These are phyloP conservation scores for Bettongia penicillata DNA, from an alignment of 2,113 vertebrate species.

Conservation along the genomic window DNA sequence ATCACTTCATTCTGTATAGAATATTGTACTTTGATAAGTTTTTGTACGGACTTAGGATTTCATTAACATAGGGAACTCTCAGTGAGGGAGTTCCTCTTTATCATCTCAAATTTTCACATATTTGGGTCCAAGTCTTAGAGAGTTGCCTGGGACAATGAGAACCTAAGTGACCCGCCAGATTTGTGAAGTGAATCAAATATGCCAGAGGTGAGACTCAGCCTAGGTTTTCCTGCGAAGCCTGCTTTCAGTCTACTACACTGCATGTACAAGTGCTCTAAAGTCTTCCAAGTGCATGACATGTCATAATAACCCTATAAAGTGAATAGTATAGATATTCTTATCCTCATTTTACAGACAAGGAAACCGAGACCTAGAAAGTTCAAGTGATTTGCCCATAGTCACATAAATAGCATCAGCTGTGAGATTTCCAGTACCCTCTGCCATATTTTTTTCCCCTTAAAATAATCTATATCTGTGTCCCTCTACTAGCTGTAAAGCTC, in stretches of 20 bases:
- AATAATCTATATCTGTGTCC: not conserved
- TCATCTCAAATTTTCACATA: not conserved
- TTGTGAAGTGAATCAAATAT: not conserved
- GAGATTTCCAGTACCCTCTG: not conserved
- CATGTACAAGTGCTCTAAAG: not conserved
- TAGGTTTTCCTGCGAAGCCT: not conserved
- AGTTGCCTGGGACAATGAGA: not conserved
- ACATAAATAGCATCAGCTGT: not conserved
- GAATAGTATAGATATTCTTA: not conserved
- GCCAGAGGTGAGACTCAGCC: not conserved
- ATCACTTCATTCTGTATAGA: not conserved
- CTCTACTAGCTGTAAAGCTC: not conserved
- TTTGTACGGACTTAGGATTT: not conserved
- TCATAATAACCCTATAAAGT: not conserved
- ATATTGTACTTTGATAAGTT: not conserved
- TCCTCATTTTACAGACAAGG: not conserved
- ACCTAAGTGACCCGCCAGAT: not conserved
- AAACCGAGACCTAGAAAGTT: not conserved
- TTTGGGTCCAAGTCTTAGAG: not conserved
- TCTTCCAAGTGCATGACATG: not conserved
- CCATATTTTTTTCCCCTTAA: not conserved
- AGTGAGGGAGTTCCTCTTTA: not conserved
- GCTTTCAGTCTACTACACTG: not conserved
- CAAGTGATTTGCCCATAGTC: not conserved
- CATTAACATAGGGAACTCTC: not conserved